These are phyloP conservation scores for Glareola pratincola DNA, from an alignment of 2,113 vertebrate genomes.

Conservation along the genomic window DNA sequence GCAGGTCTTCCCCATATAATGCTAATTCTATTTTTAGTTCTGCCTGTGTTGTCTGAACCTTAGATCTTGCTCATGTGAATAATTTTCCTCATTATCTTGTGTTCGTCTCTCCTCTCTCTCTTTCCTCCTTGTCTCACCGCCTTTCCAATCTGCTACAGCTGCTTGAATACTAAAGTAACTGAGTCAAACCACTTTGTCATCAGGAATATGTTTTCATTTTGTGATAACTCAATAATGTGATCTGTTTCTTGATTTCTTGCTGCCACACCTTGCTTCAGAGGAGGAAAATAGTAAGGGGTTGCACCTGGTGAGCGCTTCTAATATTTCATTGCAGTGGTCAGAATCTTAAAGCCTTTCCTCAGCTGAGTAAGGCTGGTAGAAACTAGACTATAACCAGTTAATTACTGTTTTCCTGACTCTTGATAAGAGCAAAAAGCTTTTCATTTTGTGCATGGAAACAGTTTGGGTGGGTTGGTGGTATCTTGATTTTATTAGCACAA, in stretches of 20 bases:
- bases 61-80: conserved; percentile 51
- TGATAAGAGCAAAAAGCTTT: neutral
- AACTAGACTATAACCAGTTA: neutral
- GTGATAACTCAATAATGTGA: conserved; percentile 36
- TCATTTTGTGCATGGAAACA: neutral
- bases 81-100: conserved; percentile 37
- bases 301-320: neutral
- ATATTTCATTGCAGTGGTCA: neutral
- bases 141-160: conserved; percentile 46
- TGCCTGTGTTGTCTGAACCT: conserved; percentile 48
- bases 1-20: conserved; percentile 15
- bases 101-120: neutral
- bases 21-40: conserved; percentile 32
- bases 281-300: neutral
- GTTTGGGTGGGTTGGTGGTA: neutral
- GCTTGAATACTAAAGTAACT: conserved; percentile 49
- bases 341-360: neutral
- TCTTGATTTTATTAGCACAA: neutral
- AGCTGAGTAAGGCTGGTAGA: neutral
- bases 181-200: conserved; percentile 42
- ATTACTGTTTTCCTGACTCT: neutral
- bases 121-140: conserved; percentile 42
- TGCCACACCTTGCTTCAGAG: neutral
- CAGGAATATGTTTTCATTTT: conserved; percentile 15
- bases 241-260: conserved; percentile 9